Conservation (phyloP, 2,113 vertebrate genomes). For the Periophthalmus modestus region DNA sequence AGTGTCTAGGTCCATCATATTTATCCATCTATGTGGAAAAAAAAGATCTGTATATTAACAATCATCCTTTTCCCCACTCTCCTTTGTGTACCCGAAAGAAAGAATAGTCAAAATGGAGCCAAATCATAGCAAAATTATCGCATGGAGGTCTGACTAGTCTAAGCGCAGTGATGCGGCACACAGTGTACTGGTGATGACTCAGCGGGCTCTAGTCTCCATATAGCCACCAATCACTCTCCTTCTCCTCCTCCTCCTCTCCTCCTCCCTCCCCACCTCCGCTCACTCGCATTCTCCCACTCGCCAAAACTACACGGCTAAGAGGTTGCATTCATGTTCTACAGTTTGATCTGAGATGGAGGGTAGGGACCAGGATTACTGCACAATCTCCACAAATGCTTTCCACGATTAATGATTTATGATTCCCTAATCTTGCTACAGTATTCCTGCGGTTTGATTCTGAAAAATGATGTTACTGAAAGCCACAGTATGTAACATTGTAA, state of each 20-base stretch:
- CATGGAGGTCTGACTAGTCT: slow-evolving; percentile 69
- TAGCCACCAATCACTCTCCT: slow-evolving; percentile 73
- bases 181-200: slow-evolving; percentile 80
- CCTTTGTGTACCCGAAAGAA: slow-evolving; percentile 31
- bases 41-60: not conserved
- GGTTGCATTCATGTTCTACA: slow-evolving; percentile 12
- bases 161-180: slow-evolving; percentile 79
- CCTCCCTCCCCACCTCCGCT: slow-evolving; percentile 2
- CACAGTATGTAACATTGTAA: too few species aligned
- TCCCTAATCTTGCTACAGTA: too few species aligned
- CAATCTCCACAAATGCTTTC: not conserved
- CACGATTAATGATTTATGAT: not conserved
- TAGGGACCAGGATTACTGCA: not conserved
- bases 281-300: slow-evolving; percentile 41
- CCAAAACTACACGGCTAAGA: slow-evolving; percentile 60
- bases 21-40: not conserved
- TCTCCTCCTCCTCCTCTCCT: slow-evolving; percentile 21
- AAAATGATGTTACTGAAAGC: not conserved
- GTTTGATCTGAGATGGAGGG: not conserved
- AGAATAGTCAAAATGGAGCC: slow-evolving; percentile 28
- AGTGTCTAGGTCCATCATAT: not conserved
- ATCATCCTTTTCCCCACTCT: not conserved
- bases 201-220: slow-evolving; percentile 74
- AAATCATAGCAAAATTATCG: not conserved
- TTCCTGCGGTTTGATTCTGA: not conserved